Evolutionary conservation across 1,140 invertebrate genomes (phyloP).

Genomic region (Macrobrachium nipponense): DNA sequence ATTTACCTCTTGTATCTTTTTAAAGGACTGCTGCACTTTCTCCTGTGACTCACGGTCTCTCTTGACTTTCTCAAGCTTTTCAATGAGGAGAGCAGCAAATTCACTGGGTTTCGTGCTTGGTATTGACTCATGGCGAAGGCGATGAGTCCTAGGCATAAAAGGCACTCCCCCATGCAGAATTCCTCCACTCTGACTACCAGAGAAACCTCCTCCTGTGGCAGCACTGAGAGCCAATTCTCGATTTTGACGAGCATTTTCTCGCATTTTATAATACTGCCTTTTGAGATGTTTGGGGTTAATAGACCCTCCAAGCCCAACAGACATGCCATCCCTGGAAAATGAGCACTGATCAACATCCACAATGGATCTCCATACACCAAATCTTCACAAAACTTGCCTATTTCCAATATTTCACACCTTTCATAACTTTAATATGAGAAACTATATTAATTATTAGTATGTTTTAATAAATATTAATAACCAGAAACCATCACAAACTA

Average conservation of each 20-base stretch:
- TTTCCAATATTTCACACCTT: too few species aligned
- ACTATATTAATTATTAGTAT: too few species aligned
- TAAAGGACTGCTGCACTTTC: conserved; percentile 51
- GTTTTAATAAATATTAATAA: too few species aligned
- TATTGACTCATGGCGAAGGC: conserved; percentile 32
- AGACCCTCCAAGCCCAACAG: conserved; percentile 17
- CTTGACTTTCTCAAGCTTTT: conserved; percentile 52
- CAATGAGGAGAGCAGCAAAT: conserved; percentile 50
- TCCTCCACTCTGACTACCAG: conserved; percentile 1
- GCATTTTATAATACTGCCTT: conserved; percentile 46
- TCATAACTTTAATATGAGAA: too few species aligned
- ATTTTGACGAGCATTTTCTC: conserved; percentile 54
- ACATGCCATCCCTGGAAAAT: conserved; percentile 41
- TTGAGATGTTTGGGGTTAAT: conserved; percentile 52
- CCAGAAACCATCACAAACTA: too few species aligned
- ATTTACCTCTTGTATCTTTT: conserved; percentile 43
- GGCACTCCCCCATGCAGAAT: conserved; percentile 33
- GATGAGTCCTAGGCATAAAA: conserved; percentile 48
- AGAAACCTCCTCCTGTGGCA: conserved; percentile 7
- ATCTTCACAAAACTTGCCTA: too few species aligned
- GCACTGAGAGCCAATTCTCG: conserved; percentile 22
- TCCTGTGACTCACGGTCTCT: conserved; percentile 49
- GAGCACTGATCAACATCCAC: not conserved
- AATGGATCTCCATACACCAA: too few species aligned
- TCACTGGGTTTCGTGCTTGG: conserved; percentile 35